Conservation (phyloP, 2,888 invertebrate species). For the Diplazon laetatorius region DNA sequence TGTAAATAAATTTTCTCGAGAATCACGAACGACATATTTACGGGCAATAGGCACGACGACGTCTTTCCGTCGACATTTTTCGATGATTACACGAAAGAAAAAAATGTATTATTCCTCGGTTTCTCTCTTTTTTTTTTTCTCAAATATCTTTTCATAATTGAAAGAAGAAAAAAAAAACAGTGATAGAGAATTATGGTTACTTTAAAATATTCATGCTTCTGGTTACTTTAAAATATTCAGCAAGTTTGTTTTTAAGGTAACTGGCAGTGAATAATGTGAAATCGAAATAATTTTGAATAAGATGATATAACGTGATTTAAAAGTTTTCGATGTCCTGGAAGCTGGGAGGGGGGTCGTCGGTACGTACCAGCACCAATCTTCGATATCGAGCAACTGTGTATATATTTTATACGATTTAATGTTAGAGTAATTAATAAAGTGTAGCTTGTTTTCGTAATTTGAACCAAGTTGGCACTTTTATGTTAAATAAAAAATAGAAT, state of each 20-base stretch:
- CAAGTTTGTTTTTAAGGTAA: neutral
- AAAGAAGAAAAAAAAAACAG: neutral
- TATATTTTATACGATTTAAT: slow-evolving; percentile 60
- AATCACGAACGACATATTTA: slow-evolving; percentile 23
- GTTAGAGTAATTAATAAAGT: slow-evolving; percentile 44
- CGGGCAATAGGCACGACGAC: slow-evolving; percentile 47
- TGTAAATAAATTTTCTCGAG: slow-evolving; percentile 50
- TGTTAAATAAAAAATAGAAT: too few relatives aligned
- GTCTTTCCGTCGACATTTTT: slow-evolving; percentile 35
- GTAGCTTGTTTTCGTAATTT: slow-evolving; percentile 48
- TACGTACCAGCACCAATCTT: slow-evolving; percentile 10
- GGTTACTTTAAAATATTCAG: neutral
- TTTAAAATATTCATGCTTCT: slow-evolving; percentile 8
- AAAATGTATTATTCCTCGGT: slow-evolving; percentile 39
- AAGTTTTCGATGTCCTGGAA: slow-evolving; percentile 10
- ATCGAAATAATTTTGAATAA: neutral
- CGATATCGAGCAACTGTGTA: slow-evolving; percentile 46
- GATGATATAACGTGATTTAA: neutral
- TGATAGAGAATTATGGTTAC: neutral
- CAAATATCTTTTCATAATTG: too few relatives aligned
- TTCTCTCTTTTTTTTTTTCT: slow-evolving; percentile 18
- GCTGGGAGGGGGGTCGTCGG: too few relatives aligned
- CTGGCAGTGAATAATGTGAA: neutral
- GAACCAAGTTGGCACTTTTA: too few relatives aligned
- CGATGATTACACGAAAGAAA: slow-evolving; percentile 33